phyloP scores from a whole-genome alignment of 2,888 invertebrate species.

The Cyaniris semiargus region DNA sequence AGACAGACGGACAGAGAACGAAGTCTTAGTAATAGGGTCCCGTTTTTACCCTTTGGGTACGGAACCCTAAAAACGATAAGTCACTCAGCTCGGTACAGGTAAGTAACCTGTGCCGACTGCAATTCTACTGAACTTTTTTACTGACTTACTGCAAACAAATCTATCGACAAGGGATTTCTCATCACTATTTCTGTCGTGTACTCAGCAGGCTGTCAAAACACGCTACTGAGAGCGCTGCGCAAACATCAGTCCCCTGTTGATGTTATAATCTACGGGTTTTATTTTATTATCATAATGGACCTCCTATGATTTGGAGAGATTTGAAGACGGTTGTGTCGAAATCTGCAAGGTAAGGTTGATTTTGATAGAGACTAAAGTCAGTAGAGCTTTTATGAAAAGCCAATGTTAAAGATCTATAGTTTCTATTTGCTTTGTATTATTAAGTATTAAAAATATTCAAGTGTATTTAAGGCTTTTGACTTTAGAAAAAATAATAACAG shows the following conservation, averaged over 20 bases:
- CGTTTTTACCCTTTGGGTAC: too few relatives aligned
- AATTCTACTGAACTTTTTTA: too few relatives aligned
- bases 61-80: too few relatives aligned
- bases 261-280: constrained; percentile 37
- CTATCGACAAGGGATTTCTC: constrained; percentile 50
- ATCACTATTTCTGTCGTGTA: constrained; percentile 58
- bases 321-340: constrained; percentile 1
- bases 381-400: not conserved
- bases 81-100: too few relatives aligned
- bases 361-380: not conserved
- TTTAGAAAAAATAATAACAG: too few relatives aligned
- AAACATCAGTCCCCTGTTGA: constrained; percentile 53
- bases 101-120: too few relatives aligned
- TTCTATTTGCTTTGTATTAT: too few relatives aligned
- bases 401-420: not conserved
- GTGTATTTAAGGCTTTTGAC: too few relatives aligned
- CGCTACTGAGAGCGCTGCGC: constrained; percentile 61
- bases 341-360: not conserved
- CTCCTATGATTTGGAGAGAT: constrained; percentile 1
- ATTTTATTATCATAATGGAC: constrained; percentile 31
- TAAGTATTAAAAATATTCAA: too few relatives aligned
- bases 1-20: too few relatives aligned
- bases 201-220: constrained; percentile 68
- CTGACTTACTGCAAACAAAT: too few relatives aligned
- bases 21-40: too few relatives aligned